Conservation (phyloP, 2,113 vertebrate genomes). For the Oostethus manadensis region DNA sequence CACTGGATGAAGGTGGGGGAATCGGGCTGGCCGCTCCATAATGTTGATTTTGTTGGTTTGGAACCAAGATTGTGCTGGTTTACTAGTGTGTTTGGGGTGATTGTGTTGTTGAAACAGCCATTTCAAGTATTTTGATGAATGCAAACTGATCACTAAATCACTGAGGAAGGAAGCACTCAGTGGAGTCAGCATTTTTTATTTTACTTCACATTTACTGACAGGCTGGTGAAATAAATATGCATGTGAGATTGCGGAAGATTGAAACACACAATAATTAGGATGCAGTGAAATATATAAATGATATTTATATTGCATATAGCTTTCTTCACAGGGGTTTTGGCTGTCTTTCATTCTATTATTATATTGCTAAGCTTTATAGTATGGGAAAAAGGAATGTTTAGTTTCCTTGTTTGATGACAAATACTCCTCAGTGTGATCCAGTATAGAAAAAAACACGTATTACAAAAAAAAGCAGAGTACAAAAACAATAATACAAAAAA, state of each 20-base stretch:
- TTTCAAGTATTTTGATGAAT: too few species aligned
- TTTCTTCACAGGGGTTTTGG: background rate
- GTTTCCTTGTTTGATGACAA: conserved; percentile 21
- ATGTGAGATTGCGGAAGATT: background rate
- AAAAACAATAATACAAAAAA: conserved; percentile 38
- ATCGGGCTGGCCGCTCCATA: too few species aligned
- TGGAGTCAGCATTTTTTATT: background rate
- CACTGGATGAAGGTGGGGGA: too few species aligned
- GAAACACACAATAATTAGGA: background rate
- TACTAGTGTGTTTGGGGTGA: too few species aligned
- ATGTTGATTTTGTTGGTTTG: too few species aligned
- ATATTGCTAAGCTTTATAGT: background rate
- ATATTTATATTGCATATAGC: background rate
- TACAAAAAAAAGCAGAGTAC: conserved; percentile 32
- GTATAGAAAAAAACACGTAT: conserved; percentile 45
- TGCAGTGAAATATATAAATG: conserved; percentile 1
- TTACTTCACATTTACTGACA: background rate
- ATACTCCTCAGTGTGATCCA: conserved; percentile 1
- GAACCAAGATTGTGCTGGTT: too few species aligned
- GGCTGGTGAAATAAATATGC: background rate
- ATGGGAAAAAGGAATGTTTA: conserved; percentile 12
- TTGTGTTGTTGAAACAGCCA: too few species aligned
- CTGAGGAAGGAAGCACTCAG: too few species aligned
- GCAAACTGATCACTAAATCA: too few species aligned
- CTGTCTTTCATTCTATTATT: background rate